Base-by-base conservation (phyloP, 2,113 vertebrate genomes). In the Corynorhinus townsendii region DNA sequence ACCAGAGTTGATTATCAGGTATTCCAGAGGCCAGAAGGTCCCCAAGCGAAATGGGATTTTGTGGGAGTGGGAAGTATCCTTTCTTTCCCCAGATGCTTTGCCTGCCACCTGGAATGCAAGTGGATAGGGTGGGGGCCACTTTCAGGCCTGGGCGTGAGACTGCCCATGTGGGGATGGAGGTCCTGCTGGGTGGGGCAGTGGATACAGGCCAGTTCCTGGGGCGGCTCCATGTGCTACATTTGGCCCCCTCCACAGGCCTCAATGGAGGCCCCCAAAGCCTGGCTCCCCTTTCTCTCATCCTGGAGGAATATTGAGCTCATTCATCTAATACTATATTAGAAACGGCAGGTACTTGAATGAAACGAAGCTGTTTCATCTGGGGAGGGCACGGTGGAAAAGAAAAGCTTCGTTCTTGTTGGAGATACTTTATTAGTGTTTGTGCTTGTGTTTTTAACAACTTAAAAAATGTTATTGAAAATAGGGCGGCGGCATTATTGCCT, bases 321-420 rank as follows among this genome's bases (percentile, higher is more conserved):
- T 79, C 22, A 45, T 71, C 54, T 79, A 47, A 14, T 68, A 56
- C 38, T n/a, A 69, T 43, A 43, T 45, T 64, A 33, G 38, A 19
- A 82, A 64, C 24, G 83, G n/a, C 26, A 87, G 47, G 69, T 17
- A 7, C 40, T 81, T 69, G 73, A 26, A 80, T n/a, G 43, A 40
- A 89, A 68, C 45, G 16, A 80, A 56, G 35, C 56, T 86, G 26
- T 95, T 91, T 82, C 16, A 62, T 64, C 72, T 62, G 5, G 43
- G n/a, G 84, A 14, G 24, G 40, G 33, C 33, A 20, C 49, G 94
- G 89, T 87, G 77, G 59, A 56, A 93, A 86, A 69, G 11, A 47
- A 40, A 94, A 87, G 24, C 35, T 59, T 86, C 71, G 45, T 89
- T 82, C 16, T 40, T 40, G 22, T 3, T 52, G 75, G 86, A 9